phyloP scores from a whole-genome alignment of 2,888 invertebrate species.

The Blera fallax region DNA sequence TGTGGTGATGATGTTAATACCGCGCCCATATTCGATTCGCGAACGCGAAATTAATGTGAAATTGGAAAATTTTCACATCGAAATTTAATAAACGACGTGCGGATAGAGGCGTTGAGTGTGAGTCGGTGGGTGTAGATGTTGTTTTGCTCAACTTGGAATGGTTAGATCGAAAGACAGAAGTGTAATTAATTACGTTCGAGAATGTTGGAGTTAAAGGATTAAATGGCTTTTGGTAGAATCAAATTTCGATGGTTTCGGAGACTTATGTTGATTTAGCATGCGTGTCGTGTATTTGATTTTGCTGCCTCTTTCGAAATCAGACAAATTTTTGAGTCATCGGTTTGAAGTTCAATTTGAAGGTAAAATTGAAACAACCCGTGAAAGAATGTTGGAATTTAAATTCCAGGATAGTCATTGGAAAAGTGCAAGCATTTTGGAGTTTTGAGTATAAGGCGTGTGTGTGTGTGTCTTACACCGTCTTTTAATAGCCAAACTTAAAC shows the following conservation, averaged over 20 bases:
- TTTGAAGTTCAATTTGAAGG: too few species aligned
- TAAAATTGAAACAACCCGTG: too few species aligned
- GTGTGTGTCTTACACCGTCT: too few species aligned
- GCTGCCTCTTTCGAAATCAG: too few species aligned
- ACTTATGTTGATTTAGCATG: not conserved
- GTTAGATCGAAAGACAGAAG: not conserved
- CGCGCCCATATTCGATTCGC: slow-evolving; percentile 48
- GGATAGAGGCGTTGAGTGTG: slow-evolving; percentile 1
- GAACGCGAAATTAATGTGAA: slow-evolving; percentile 48
- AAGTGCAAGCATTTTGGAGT: too few species aligned
- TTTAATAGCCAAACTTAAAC: too few species aligned
- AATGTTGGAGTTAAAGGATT: not conserved
- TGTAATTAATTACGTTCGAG: not conserved
- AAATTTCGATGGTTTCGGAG: not conserved
- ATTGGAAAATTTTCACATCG: slow-evolving; percentile 54
- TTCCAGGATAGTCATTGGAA: too few species aligned
- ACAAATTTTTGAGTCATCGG: too few species aligned
- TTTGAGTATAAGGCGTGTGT: too few species aligned
- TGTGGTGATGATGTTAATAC: not conserved
- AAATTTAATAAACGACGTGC: slow-evolving; percentile 51
- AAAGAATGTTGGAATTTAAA: too few species aligned
- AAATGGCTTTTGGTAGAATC: not conserved
- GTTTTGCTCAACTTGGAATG: not conserved
- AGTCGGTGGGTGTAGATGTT: slow-evolving; percentile 14
- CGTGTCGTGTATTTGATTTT: too few species aligned